Conservation (phyloP, 1,140 invertebrate genomes). For the Pararge aegeria region DNA sequence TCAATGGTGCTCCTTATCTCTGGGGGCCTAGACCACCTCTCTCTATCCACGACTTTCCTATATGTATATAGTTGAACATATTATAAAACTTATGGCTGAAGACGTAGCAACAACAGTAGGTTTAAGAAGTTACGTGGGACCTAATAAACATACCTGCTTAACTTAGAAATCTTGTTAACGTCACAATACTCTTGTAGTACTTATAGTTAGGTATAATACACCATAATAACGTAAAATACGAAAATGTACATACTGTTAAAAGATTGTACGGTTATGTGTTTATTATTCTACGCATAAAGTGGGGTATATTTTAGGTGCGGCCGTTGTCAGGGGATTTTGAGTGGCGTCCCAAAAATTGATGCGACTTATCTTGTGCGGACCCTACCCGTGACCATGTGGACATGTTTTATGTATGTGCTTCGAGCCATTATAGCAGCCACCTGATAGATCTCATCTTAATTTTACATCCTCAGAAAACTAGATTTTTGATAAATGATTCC, state of each 20-base stretch:
- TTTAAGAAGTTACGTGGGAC: too few relatives aligned
- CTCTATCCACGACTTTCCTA: too few relatives aligned
- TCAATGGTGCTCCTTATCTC: too few relatives aligned
- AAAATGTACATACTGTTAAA: neutral
- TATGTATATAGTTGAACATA: too few relatives aligned
- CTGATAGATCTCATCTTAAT: neutral
- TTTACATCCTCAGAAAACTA: neutral
- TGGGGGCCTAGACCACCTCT: too few relatives aligned
- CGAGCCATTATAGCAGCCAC: neutral
- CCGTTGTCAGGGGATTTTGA: slow-evolving; percentile 64
- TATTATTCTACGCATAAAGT: slow-evolving; percentile 66
- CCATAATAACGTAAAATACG: neutral
- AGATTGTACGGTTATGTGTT: slow-evolving; percentile 10
- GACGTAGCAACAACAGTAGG: too few relatives aligned
- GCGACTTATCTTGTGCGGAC: slow-evolving; percentile 8
- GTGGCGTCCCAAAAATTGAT: slow-evolving; percentile 52
- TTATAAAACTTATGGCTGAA: too few relatives aligned
- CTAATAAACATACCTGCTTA: too few relatives aligned
- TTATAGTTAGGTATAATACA: neutral
- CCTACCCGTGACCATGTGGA: slow-evolving; percentile 35
- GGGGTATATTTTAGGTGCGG: slow-evolving; percentile 59
- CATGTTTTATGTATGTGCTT: slow-evolving; percentile 49
- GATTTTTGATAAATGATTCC: neutral
- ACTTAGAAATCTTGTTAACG: too few relatives aligned
- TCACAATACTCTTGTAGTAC: too few relatives aligned